phyloP scores from a whole-genome alignment of 2,888 invertebrate species.

The Drosophila diplacantha region DNA sequence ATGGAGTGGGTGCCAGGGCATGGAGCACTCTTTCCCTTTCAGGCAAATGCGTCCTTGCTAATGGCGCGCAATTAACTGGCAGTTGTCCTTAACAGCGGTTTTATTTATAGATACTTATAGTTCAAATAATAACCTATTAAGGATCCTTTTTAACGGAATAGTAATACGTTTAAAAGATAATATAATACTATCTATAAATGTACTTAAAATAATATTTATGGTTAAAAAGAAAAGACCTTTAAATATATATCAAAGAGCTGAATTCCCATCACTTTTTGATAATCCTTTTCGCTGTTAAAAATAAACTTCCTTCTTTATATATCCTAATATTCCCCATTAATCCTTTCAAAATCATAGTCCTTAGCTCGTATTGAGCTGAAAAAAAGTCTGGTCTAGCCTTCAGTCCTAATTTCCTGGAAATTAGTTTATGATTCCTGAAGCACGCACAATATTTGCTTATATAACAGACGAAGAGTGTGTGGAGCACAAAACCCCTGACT shows the following conservation, averaged over 20 bases:
- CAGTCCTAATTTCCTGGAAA: constrained; percentile 6
- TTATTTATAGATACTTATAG: constrained; percentile 3
- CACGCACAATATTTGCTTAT: constrained; percentile 24
- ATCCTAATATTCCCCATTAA: not conserved
- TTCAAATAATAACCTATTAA: constrained; percentile 1
- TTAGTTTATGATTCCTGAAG: constrained; percentile 10
- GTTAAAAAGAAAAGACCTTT: too few species aligned
- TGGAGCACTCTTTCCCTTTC: not conserved
- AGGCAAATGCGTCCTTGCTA: constrained; percentile 47
- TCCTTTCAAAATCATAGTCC: not conserved
- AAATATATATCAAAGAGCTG: too few species aligned
- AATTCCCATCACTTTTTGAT: too few species aligned
- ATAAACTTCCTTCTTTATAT: not conserved
- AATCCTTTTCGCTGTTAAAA: not conserved
- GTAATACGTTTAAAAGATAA: not conserved
- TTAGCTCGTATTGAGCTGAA: not conserved
- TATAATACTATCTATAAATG: not conserved
- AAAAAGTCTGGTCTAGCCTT: too few species aligned
- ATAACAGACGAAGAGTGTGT: constrained; percentile 7
- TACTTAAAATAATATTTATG: not conserved
- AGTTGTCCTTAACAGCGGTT: constrained; percentile 5
- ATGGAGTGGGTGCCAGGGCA: constrained; percentile 1
- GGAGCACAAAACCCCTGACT: constrained; percentile 3
- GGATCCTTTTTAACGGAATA: not conserved
- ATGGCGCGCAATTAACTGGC: constrained; percentile 55